Base-by-base conservation (phyloP, 2,888 invertebrate species). In the Poecilus cupreus region DNA sequence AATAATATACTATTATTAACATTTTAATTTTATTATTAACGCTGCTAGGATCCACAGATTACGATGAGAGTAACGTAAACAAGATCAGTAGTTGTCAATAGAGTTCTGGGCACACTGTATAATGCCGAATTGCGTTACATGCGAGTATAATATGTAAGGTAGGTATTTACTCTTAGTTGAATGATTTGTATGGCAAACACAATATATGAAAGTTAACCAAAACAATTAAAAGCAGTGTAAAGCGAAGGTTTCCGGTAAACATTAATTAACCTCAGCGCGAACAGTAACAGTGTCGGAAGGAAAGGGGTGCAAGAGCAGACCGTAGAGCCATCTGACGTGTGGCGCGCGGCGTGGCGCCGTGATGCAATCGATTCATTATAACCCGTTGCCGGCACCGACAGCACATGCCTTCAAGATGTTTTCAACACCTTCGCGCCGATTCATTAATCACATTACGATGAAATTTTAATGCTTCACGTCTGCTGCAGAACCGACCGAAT, bases 351-450 rank as follows among this genome's bases (percentile, higher is more conserved):
- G 64, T 68, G 37, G 32, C 32, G 37, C 32, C n/a, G 37, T 26
- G 60, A 10, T 70, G 46, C 72, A 43, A 70, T 80, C 80, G 72
- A 72, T 80, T 80, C 80, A 80, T 80, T 80, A 46, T 72, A 72
- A 80, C 80, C 80, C 80, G 80, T 80, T 80, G 70, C 18, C 32
- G 26, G 13, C 16, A 43, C 39, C 39, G 68, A 18, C 68, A 68
- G 75, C 75, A 75, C 72, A 64, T 80, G 72, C 72, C 57, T 80
- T 80, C 80, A 80, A 80, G 80, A 80, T 80, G 80, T 80, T 80
- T 80, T 80, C 80, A 80, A 54, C 80, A 80, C 80, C 80, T 80
- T 39, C 18, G 24, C 78, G 46, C 70, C 51, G 39, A 51, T 39
- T 80, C 80, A 80, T 80, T 80, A 80, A 80, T 80, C 80, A 80